Conservation (phyloP, 2,113 vertebrate genomes). For the Gopherus evgoodei region DNA sequence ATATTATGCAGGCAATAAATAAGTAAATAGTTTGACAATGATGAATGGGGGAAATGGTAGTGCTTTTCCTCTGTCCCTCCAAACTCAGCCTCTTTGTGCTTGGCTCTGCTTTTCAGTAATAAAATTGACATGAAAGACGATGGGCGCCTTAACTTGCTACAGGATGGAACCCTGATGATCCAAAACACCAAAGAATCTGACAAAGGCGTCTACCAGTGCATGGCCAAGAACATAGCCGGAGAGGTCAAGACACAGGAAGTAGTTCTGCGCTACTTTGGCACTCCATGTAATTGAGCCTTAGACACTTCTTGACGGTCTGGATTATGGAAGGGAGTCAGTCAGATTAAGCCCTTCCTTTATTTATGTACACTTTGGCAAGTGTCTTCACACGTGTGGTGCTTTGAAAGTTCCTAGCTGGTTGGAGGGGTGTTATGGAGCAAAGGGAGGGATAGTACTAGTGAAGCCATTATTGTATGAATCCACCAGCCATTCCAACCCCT, state of each 20-base stretch:
- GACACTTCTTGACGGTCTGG: accelerated
- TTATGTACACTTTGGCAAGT: not conserved
- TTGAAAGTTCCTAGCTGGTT: not conserved
- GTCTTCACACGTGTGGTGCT: not conserved
- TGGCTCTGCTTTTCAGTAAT: constrained; percentile 67
- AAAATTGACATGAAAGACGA: constrained; percentile 79
- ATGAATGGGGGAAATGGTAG: accelerated
- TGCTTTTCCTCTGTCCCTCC: not conserved
- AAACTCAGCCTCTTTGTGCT: not conserved
- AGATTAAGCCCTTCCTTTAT: not conserved
- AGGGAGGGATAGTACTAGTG: not conserved
- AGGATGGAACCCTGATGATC: constrained; percentile 81
- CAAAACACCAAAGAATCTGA: constrained; percentile 79
- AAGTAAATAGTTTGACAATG: not conserved
- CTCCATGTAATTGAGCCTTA: constrained; percentile 63
- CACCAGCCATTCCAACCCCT: not conserved
- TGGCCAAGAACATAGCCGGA: constrained; percentile 80
- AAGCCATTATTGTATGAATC: not conserved
- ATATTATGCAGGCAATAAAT: not conserved
- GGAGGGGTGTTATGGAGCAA: not conserved
- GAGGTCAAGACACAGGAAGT: constrained; percentile 80
- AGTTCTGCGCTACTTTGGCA: constrained; percentile 74
- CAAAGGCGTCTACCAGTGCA: constrained; percentile 80
- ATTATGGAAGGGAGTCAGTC: not conserved
- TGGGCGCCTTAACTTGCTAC: constrained; percentile 75